Conservation (phyloP, 2,797 vertebrate genomes). For the Poecilia wingei region DNA sequence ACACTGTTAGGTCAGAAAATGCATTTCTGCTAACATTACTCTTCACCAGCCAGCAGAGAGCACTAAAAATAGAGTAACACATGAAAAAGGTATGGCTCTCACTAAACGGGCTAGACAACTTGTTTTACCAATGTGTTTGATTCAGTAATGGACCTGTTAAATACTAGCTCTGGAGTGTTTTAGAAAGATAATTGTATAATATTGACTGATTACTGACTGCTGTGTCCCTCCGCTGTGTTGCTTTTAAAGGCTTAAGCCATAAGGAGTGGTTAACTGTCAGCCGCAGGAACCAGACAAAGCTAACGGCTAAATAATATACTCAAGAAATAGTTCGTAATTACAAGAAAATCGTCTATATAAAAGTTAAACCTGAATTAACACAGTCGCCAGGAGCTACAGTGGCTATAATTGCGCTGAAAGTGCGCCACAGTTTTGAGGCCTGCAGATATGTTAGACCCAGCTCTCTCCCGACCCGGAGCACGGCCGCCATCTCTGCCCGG, state of each 20-base stretch:
- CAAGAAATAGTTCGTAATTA: background rate
- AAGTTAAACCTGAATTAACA: accelerated
- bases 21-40: constrained; percentile 1
- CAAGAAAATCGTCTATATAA: background rate
- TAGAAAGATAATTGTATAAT: accelerated
- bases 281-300: constrained; percentile 11
- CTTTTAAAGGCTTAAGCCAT: background rate
- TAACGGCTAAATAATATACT: constrained; percentile 38
- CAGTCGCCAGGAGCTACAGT: accelerated
- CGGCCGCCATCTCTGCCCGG: constrained; percentile 87
- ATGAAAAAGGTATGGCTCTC: accelerated
- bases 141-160: background rate
- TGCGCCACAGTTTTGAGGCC: constrained; percentile 78
- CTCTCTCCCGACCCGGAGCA: constrained; percentile 63
- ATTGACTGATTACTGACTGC: background rate
- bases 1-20: background rate
- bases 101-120: background rate
- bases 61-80: constrained; percentile 34
- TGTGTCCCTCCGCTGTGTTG: background rate
- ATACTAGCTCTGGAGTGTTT: background rate
- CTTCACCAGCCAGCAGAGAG: constrained; percentile 34
- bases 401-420: background rate
- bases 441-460: constrained; percentile 62
- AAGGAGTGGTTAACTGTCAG: constrained; percentile 2
- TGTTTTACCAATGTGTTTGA: background rate